These are phyloP conservation scores for Stomatorhinus walkeri DNA, from an alignment of 2,797 vertebrate species.

Conservation along the genomic window DNA sequence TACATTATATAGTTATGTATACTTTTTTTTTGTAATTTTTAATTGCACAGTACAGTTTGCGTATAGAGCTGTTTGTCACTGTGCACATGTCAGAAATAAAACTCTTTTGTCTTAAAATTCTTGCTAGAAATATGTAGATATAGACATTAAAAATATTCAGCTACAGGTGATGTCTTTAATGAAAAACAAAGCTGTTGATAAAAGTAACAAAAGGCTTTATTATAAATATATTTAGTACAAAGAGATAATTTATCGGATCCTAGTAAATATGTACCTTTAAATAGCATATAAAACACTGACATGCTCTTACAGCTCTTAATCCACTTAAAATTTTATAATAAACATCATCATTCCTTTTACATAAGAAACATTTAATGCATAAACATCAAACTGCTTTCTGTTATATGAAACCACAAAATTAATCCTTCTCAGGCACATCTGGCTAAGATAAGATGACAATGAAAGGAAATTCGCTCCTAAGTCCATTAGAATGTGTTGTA, in stretches of 20 bases:
- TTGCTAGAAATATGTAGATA: not conserved
- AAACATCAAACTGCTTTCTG: not conserved
- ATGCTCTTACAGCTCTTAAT: not conserved
- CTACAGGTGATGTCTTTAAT: not conserved
- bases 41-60: not conserved
- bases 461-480: not conserved
- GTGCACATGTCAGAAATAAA: not conserved
- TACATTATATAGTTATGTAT: not conserved
- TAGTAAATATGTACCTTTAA: not conserved
- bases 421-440: not conserved
- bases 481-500: constrained; percentile 2
- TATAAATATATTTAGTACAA: not conserved
- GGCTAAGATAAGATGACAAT: not conserved
- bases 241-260: not conserved
- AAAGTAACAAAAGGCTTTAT: not conserved
- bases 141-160: not conserved
- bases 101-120: not conserved
- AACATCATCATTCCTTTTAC: not conserved
- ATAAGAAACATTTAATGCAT: not conserved
- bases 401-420: not conserved
- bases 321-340: not conserved
- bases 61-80: not conserved
- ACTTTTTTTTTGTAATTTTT: not conserved
- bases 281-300: not conserved
- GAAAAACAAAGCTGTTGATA: not conserved